A percentile compares a stretch with the other conserved stretches of the same genome.
These are phyloP conservation scores for Slavum lentiscoides DNA, from an alignment of 2,888 invertebrate genomes.

Conservation along the genomic window DNA sequence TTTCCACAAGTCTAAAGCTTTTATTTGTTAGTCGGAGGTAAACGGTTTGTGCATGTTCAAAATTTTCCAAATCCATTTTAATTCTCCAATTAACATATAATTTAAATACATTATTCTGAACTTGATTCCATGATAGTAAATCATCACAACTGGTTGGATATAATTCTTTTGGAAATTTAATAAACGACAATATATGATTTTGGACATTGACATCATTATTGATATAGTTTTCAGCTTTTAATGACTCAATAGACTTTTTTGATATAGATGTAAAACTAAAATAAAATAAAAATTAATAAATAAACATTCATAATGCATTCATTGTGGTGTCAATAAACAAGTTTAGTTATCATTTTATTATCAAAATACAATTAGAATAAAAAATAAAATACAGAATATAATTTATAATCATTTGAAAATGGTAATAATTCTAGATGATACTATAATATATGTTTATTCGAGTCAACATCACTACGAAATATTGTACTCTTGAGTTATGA, in stretches of 20 bases:
- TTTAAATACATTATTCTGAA: conserved; percentile 30
- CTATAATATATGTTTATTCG: not conserved
- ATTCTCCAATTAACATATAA: conserved; percentile 36
- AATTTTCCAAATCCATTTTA: conserved; percentile 21
- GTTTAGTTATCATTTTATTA: too few relatives aligned
- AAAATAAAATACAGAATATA: not conserved
- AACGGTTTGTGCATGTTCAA: conserved; percentile 6
- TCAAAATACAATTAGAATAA: not conserved
- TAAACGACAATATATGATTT: conserved; percentile 31
- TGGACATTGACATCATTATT: conserved; percentile 3
- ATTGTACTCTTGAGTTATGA: not conserved
- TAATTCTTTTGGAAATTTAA: conserved; percentile 20
- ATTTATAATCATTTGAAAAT: too few relatives aligned
- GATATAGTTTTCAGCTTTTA: conserved; percentile 25
- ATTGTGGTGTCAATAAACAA: too few relatives aligned
- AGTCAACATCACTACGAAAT: not conserved
- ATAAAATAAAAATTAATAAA: not conserved
- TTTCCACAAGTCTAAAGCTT: conserved; percentile 36
- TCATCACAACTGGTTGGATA: conserved; percentile 21
- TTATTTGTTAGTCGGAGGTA: conserved; percentile 29
- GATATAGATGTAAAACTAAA: not conserved
- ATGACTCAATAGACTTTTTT: conserved; percentile 4
- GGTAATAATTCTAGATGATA: too few relatives aligned
- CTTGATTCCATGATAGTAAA: conserved; percentile 6
- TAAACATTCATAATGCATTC: not conserved